Base-by-base conservation (phyloP, 2,797 vertebrate genomes). In the Pangasius sanitwongsei region DNA sequence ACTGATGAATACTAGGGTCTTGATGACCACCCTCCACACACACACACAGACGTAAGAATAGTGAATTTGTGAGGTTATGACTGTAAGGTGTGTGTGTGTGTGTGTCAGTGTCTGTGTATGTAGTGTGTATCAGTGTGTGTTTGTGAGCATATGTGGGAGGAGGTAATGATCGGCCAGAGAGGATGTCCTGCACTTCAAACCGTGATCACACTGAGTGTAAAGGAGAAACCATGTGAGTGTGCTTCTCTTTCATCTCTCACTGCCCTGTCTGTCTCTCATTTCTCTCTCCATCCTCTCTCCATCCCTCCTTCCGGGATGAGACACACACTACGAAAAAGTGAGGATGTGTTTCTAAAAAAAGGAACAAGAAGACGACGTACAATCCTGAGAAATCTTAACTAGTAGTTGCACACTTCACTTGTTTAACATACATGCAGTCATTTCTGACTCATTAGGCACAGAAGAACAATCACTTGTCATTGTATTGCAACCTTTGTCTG, bases 171-270 rank as follows among this genome's bases (percentile, higher is more conserved):
- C 83, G 89, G 88, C 72, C 89, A 83, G 83, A 91, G 89, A 93
- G 92, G 86, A 86, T 78, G 89, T 91, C 91, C 92, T 90, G 91
- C 90, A 94, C 94, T 93, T 95, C 95, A 95, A 95, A 95, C 91
- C 91, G 91, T 85, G 87, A 89, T 89, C 15, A 63, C 86, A 90
- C 77, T 15, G 80, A 89, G 88, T 90, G 87, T 87, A 92, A 91
- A 92, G 91, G 88, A 87, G 85, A 90, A 90, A 63, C 91, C 90
- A n/a, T 87, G 53, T 91, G 92, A 90, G 87, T 86, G 90, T 88
- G 87, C 70, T 88, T 34, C 74, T 86, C 93, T 95, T 95, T 95
- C 90, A 95, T 94, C 84, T 87, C 55, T 31, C 78, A 81, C 75
- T 81, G 63, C 63, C 48, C 59, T 87, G 70, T 84, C 67, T 74